Evolutionary conservation across 1,140 invertebrate genomes (phyloP).

Genomic region (Drosophila jambulina): DNA sequence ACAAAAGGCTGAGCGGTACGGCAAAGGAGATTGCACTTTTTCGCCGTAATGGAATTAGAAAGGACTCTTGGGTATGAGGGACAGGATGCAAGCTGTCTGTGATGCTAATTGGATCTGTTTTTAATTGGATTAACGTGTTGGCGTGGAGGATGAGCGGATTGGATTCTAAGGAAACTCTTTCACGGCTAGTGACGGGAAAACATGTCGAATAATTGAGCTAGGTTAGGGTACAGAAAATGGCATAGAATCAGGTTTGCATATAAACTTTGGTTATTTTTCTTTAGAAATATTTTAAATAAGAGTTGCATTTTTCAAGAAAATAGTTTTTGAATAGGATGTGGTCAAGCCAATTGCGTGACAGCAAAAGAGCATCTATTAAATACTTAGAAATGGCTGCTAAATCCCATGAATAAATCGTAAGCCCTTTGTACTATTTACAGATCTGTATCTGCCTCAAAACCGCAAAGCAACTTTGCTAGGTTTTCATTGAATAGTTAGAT

Average conservation of each 20-base stretch:
- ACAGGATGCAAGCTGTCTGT: slow-evolving; percentile 40
- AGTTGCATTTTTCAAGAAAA: not conserved
- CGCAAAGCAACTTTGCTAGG: not conserved
- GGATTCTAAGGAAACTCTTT: slow-evolving; percentile 30
- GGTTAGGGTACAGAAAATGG: not conserved
- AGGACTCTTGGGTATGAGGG: slow-evolving; percentile 31
- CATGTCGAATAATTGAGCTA: slow-evolving; percentile 2
- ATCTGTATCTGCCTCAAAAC: not conserved
- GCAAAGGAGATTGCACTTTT: slow-evolving; percentile 64
- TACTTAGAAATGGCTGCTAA: not conserved
- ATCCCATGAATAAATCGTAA: not conserved
- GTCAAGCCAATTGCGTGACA: not conserved
- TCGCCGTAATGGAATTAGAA: slow-evolving; percentile 70
- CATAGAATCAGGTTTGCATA: not conserved
- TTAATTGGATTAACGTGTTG: slow-evolving; percentile 62
- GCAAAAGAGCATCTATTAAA: not conserved
- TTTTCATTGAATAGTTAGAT: not conserved
- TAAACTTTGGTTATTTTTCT: not conserved
- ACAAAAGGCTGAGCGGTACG: slow-evolving; percentile 7
- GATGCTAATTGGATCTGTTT: slow-evolving; percentile 68
- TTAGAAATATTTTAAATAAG: not conserved
- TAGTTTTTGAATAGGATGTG: not conserved
- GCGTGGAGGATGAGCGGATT: slow-evolving; percentile 35
- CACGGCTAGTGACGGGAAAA: not conserved
- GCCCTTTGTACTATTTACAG: too few relatives aligned